These are phyloP conservation scores for Pygoscelis antarcticus DNA, from an alignment of 2,113 vertebrate genomes.

Conservation along the genomic window DNA sequence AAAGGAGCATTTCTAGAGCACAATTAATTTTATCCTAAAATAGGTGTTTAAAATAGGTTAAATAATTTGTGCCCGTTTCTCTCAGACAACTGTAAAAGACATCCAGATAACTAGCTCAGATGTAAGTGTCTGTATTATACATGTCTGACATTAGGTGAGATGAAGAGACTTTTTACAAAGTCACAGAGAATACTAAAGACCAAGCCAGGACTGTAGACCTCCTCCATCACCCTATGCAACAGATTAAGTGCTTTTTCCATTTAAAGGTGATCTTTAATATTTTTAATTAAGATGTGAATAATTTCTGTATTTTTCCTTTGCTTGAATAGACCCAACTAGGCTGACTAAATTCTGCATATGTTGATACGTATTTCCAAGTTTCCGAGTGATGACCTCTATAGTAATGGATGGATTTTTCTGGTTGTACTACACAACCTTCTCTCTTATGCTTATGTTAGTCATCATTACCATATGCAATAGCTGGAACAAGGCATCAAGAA, in stretches of 20 bases:
- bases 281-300: not conserved
- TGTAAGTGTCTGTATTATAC: not conserved
- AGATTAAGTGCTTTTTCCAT: fast-evolving
- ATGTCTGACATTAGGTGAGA: not conserved
- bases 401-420: not conserved
- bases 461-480: not conserved
- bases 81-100: not conserved
- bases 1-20: not conserved
- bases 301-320: not conserved
- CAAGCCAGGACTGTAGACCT: not conserved
- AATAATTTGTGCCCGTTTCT: not conserved
- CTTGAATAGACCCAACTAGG: not conserved
- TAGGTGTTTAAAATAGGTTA: not conserved
- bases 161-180: not conserved
- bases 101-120: not conserved
- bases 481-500: not conserved
- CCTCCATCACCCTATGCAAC: not conserved
- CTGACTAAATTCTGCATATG: not conserved
- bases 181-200: not conserved
- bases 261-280: not conserved
- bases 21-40: not conserved
- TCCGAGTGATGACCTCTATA: not conserved
- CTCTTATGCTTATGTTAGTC: not conserved
- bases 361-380: not conserved
- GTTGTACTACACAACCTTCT: not conserved